phyloP scores from a whole-genome alignment of 2,113 vertebrate species.

The Zapus hudsonius region DNA sequence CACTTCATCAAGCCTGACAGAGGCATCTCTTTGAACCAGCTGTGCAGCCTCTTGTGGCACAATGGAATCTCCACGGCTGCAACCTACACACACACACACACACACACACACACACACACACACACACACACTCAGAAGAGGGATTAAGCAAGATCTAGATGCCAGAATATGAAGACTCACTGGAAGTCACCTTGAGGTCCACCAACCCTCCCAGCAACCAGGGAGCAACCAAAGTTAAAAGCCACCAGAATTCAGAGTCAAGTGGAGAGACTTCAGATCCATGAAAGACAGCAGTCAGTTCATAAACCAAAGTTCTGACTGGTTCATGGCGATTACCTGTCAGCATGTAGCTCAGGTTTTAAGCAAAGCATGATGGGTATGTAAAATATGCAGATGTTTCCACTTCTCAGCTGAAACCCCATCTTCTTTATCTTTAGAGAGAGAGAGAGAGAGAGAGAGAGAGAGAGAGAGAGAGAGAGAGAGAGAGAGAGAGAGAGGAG shows the following conservation, averaged over 20 bases:
- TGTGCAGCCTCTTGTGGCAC: background rate
- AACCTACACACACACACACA: background rate
- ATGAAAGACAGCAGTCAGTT: background rate
- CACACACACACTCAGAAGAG: background rate
- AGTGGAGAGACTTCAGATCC: background rate
- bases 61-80: background rate
- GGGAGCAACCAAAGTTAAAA: background rate
- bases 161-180: background rate
- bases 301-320: background rate
- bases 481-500: background rate
- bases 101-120: background rate
- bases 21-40: background rate
- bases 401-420: background rate
- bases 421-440: background rate
- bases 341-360: background rate
- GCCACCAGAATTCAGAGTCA: background rate
- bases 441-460: background rate
- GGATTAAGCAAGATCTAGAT: background rate
- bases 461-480: too few species aligned
- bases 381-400: background rate
- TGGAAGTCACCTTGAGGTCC: background rate
- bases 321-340: background rate
- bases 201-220: background rate
- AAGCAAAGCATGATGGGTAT: background rate
- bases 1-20: background rate